Conservation (phyloP, 2,113 vertebrate species). For the Xenotilapia leptura region DNA sequence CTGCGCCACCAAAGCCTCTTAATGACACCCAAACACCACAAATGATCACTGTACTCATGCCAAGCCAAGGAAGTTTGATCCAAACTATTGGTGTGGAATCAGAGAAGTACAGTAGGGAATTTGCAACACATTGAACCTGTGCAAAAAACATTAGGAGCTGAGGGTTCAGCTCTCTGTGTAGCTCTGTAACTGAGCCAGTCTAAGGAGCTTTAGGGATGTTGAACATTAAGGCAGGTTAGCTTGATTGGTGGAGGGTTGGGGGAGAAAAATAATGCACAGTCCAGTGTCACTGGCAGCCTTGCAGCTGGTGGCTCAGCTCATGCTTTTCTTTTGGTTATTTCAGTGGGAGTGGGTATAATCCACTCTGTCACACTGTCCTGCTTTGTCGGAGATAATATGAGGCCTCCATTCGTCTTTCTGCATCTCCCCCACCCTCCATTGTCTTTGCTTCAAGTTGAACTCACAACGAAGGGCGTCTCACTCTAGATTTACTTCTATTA, state of each 20-base stretch:
- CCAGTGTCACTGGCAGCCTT: not conserved
- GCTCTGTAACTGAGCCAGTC: not conserved
- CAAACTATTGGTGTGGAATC: not conserved
- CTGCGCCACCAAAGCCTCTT: conserved; percentile 21
- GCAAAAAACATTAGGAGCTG: not conserved
- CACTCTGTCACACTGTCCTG: conserved; percentile 27
- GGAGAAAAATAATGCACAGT: not conserved
- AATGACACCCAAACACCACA: conserved; percentile 35
- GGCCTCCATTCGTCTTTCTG: not conserved
- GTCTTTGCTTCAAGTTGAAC: not conserved
- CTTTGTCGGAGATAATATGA: conserved; percentile 20
- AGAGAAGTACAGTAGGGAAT: not conserved
- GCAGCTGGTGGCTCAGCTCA: conserved; percentile 27
- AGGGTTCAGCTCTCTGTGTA: not conserved
- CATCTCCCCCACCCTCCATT: not conserved
- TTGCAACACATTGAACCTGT: not conserved
- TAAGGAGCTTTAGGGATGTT: not conserved
- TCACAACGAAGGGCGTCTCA: not conserved
- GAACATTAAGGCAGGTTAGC: not conserved
- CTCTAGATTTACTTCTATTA: not conserved
- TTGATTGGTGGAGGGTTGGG: not conserved
- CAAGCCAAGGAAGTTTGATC: not conserved
- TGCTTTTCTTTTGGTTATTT: not conserved
- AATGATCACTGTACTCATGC: not conserved
- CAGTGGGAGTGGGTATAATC: conserved; percentile 25